Evolutionary conservation across 2,113 vertebrate genomes (phyloP).

Genomic region (Nicator chloris): DNA sequence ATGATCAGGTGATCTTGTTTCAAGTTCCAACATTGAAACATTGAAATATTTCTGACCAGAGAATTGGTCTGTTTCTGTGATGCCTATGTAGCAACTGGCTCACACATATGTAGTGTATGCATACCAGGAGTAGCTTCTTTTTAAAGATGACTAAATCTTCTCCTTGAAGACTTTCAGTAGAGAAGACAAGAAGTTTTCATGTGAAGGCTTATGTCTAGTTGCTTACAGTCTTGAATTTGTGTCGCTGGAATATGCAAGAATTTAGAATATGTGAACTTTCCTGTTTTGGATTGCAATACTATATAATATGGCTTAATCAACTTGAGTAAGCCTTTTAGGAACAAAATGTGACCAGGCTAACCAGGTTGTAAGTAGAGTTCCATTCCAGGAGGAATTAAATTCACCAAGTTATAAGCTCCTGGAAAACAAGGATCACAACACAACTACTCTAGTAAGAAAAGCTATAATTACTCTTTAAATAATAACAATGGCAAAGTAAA

Average conservation of each 20-base stretch:
- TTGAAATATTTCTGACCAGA: neutral
- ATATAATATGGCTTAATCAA: neutral
- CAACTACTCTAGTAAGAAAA: conserved; percentile 2
- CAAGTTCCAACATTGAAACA: neutral
- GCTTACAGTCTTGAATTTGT: neutral
- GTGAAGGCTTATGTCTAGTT: neutral
- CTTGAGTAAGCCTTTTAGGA: conserved; percentile 9
- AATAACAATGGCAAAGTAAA: conserved; percentile 48
- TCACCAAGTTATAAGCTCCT: conserved; percentile 36
- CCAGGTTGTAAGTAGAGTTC: conserved; percentile 2
- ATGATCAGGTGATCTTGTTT: neutral
- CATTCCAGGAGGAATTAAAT: conserved; percentile 42
- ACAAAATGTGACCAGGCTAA: conserved; percentile 7
- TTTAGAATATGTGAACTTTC: neutral
- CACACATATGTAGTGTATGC: neutral
- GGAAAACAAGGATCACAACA: conserved; percentile 28
- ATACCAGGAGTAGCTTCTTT: neutral
- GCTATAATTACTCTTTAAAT: conserved; percentile 57
- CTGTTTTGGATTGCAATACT: neutral
- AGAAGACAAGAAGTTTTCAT: neutral
- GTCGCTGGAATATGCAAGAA: neutral
- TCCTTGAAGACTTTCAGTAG: neutral
- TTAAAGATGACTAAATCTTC: neutral
- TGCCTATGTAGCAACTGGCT: neutral
- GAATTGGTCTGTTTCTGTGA: neutral